Evolutionary conservation across 2,888 invertebrate genomes (phyloP).

Genomic region (Ectemnius continuus): DNA sequence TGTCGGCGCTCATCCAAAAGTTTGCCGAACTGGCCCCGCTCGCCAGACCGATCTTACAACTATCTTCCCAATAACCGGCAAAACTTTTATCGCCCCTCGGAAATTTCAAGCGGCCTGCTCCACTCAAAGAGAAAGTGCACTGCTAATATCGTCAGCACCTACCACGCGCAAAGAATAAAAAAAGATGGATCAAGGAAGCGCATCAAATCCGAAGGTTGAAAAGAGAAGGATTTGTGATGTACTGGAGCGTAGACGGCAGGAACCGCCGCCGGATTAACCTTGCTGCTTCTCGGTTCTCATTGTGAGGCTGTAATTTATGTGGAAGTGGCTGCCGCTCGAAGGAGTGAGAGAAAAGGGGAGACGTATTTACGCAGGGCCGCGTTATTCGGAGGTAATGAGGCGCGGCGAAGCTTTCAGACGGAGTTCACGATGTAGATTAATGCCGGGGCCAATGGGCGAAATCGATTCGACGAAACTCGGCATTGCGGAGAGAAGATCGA

Average conservation of each 20-base stretch:
- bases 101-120: background rate
- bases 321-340: slow-evolving; percentile 12
- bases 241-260: no score
- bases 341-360: background rate
- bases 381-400: slow-evolving; percentile 41
- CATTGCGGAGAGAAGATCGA: slow-evolving; percentile 44
- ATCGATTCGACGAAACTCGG: slow-evolving; percentile 56
- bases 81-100: background rate
- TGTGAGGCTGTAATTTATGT: slow-evolving; percentile 43
- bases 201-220: no score
- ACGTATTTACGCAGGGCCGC: slow-evolving; percentile 22
- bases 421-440: slow-evolving; percentile 33
- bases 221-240: no score
- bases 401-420: slow-evolving; percentile 32
- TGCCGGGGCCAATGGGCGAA: slow-evolving; percentile 21
- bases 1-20: slow-evolving; percentile 3
- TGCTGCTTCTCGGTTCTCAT: slow-evolving; percentile 25
- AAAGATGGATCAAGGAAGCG: no score
- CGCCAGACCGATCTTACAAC: background rate
- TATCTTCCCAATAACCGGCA: background rate
- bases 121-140: background rate
- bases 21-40: background rate
- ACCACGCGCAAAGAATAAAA: background rate
- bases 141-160: background rate
- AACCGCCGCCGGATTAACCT: background rate